Evolutionary conservation across 92 coral and sea anemone species (phyloP), one percentile per base, ranked within the genome.

Genomic region (Paramuricea clavata): DNA sequence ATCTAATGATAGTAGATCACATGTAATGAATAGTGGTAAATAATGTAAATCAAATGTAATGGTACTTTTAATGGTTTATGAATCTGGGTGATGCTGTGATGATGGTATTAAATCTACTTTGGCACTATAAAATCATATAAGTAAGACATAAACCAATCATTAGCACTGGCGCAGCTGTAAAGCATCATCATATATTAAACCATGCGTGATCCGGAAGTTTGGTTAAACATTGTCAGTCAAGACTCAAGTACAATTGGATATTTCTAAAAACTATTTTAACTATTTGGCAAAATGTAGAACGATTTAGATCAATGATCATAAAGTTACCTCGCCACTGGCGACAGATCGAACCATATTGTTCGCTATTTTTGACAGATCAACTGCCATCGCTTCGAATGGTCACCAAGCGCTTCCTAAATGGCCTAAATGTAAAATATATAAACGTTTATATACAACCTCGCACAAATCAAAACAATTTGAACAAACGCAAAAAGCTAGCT

Each of bases 331-430:
- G n/a, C 95, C 98, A 11, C 94, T 83, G 25, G 95, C 81, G 31
- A 94, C 98, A 86, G 91, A 94, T 32, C 95, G 91, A 57, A 95
- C 82, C 49, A 95, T 17, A 83, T 96, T 94, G 43, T 87, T 87
- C 25, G 97, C 97, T 43, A 97, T 91, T 81, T 94, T 97, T 49
- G 94, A 77, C 52, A 97, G 69, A 25, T 97, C 99, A 95, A 97
- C 92, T 17, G 76, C 87, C 62, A 80, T 52, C 41, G 30, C 21
- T 35, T 32, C 44, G 26, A 28, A 54, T 35, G 6, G 72, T 22
- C 13, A 6, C 31, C 22, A 83, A 49, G 42, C 50, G 6, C 34
- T 22, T 50, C 12, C 27, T 5, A 4, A 41, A 19, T n/a, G n/a
- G n/a, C 7, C 33, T 5, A 65, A 25, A 68, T 28, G 74, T 6